Evolutionary conservation across 1,140 invertebrate genomes (phyloP), one percentile per base, ranked within the genome.

Genomic region (Drosophila nasuta): DNA sequence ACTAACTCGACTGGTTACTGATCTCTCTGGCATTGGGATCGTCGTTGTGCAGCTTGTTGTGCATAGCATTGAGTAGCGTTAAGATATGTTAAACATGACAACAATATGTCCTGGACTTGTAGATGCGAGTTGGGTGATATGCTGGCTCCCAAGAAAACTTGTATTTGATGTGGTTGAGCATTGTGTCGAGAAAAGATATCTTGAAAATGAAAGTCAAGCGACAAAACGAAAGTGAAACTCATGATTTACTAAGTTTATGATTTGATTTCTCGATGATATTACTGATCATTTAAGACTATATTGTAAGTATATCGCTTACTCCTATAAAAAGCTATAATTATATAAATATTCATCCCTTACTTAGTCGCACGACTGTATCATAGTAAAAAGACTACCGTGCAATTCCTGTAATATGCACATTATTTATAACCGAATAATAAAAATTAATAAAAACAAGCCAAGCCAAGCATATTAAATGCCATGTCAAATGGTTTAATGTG

Each of bases 21-120:
- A 49, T 52, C 49, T 52, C 49, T 45, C 62, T 17, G 33, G 51
- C 54, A 43, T 64, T 62, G 79, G 62, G 46, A 43, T 56, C 52
- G 46, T 33, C 71, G 43, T 33, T 33, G 30, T 38, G 45, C 69
- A 63, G 56, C 43, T 66, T 30, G 33, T 25, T 49, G 66, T 74
- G 76, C 82, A 86, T 82, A 82, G 75, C 79, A 72, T 88, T 81
- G 81, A 67, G 81, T 76, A 79, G 85, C 86, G 86, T 82, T 89
- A 91, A 89, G 88, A 91, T 91, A 91, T 91, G 88, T 88, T 91
- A 91, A 91, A 91, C 88, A 91, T 88, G 83, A 88, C 81, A 91
- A 91, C 88, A 91, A 91, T 91, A 87, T 91, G 88, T 91, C 87
- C 80, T 70, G 33, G 33, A 33, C 48, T 68, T 75, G 77, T 69